phyloP scores from a whole-genome alignment of 2,888 invertebrate genomes.

The Imbricaverruca yamaguchii region DNA sequence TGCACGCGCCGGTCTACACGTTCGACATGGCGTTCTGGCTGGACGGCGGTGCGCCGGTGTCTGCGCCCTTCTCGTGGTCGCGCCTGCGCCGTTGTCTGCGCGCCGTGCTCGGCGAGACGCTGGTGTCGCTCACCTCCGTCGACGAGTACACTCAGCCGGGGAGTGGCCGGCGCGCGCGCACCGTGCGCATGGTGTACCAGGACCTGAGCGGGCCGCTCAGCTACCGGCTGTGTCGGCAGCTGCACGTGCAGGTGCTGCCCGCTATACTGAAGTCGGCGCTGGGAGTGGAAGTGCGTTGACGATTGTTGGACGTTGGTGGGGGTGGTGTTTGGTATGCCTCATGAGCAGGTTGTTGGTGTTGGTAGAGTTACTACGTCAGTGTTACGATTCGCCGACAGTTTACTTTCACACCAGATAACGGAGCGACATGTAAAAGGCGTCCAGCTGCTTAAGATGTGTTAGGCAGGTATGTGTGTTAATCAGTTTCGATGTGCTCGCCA shows the following conservation, averaged over 20 bases:
- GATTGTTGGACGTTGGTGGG: too few species aligned
- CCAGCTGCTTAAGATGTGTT: too few species aligned
- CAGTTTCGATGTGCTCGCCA: too few species aligned
- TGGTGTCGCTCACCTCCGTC: conserved; percentile 39
- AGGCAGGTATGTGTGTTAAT: too few species aligned
- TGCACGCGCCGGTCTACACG: conserved; percentile 36
- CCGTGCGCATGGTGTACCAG: conserved; percentile 42
- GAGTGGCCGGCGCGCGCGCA: conserved; percentile 37
- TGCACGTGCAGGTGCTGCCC: neutral
- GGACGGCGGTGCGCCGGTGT: conserved; percentile 24
- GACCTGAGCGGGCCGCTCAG: conserved; percentile 40
- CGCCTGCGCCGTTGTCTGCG: conserved; percentile 35
- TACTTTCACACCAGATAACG: too few species aligned
- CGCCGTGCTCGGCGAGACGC: conserved; percentile 39
- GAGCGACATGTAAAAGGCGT: too few species aligned
- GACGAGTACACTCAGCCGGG: conserved; percentile 38
- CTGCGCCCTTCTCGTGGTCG: neutral
- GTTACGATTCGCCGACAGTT: too few species aligned
- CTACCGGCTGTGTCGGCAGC: neutral
- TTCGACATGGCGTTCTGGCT: conserved; percentile 41
- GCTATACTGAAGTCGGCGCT: neutral
- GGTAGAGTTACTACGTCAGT: too few species aligned
- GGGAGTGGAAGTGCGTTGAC: neutral
- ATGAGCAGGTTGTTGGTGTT: too few species aligned
- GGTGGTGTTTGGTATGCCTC: too few species aligned